Base-by-base conservation (phyloP, 2,888 invertebrate genomes). In the Troilus luridus region DNA sequence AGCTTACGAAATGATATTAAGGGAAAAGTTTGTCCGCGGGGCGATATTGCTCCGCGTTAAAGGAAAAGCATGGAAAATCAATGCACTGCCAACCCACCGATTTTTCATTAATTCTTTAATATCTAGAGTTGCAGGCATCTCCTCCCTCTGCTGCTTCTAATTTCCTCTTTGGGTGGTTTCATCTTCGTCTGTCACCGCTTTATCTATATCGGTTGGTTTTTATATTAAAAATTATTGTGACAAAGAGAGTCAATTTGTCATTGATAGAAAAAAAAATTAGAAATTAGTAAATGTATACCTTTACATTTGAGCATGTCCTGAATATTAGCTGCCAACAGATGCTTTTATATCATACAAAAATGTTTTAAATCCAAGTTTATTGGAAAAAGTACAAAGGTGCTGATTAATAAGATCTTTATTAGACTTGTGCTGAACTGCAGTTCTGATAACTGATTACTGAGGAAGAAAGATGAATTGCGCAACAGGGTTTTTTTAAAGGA, bases 41-140 rank as follows among this genome's bases (percentile, higher is more conserved):
- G 72, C 72, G 72, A 77, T 77, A 77, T 77, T 77, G 72, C 72
- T 17, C 27, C 27, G 17, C 72, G 27, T 41, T 77, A 77, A 77
- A 77, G 72, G 72, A 77, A 77, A 77, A 41, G 72, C 72, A 77
- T 85, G n/a, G 85, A 85, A 58, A 85, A 85, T 85, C 85, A 58
- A 85, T 85, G 85, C 85, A 85, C 85, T 56, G 56, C 85, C 85
- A 54, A 58, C 21, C 85, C 56, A 56, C 85, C 85, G 85, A 85
- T 85, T 85, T 85, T 85, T 85, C 85, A 85, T 85, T 85, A 85
- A 85, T 85, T 85, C 85, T 85, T 85, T 85, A 85, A 85, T 85
- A 85, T 85, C 85, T 77, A 2, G 27, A 77, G 72, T 41, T 77
- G 72, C 72, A 77, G 5, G 41, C 72, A 17, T 77, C 41, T 14